Evolutionary conservation across 64 coral and sea anemone species (phyloP), one percentile per base, ranked within the genome.

Genomic region (Pocillopora verrucosa): DNA sequence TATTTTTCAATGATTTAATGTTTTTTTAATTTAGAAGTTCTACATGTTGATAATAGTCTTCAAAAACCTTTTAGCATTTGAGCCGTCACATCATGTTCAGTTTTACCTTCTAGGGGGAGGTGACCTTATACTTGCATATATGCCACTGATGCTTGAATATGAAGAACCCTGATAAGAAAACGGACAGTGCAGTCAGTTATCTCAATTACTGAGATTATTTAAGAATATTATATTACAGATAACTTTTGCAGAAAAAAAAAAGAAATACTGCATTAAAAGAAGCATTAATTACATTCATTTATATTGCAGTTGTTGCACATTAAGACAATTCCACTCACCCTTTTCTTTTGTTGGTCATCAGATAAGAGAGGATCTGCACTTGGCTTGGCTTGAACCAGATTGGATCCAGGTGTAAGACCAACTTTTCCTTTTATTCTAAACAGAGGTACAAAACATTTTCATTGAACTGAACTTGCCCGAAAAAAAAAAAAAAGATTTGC

Each of bases 361-460:
- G 63, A 57, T 62, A 84, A 25, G 62, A 84, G 37, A 13, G 82
- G 37, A 56, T 85, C 41, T 19, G 41, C 68, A 36, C 63, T 73
- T 58, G 60, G 75, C 56, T 94, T 94, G 15, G 82, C 30, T 30
- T 30, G 82, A n/a, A 63, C 64, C 58, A 94, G 74, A 74, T 90
- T 94, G 10, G 92, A 90, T 64, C 80, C 88, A 7, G 92, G 92
- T 72, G 88, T 90, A 13, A 94, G 85, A 17, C 88, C 92, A 72
- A 86, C 65, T 58, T 80, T 76, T n/a, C 87, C 92, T 15, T 72
- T 87, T 26, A 75, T 56, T 77, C 92, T 94, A 10, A n/a, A 77
- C 10, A 67, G 10, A 22, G 7, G 34, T 19, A 37, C 9, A 17
- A 85, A 79, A 36, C 30, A 38, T 22, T 19, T 13, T 24, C 34